Conservation (phyloP, 1,140 invertebrate species). For the Anadara kagoshimensis region DNA sequence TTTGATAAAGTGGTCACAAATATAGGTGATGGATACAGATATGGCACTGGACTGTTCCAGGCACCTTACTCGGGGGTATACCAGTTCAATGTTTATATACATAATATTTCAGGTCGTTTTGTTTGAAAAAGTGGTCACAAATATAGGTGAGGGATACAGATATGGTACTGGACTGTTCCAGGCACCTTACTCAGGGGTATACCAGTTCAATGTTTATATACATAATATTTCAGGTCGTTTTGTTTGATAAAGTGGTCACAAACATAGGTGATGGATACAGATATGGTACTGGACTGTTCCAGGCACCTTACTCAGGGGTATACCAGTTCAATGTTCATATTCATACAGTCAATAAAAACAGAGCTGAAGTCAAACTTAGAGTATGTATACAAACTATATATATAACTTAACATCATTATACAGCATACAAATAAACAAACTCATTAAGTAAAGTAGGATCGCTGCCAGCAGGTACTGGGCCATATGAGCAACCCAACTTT, state of each 20-base stretch:
- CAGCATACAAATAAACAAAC: neutral
- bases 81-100: conserved; percentile 16
- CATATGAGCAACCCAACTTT: neutral
- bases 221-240: conserved; percentile 20
- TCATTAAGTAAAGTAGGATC: neutral
- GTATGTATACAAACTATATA: conserved; percentile 9
- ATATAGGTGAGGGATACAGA: conserved; percentile 15
- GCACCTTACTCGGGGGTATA: conserved; percentile 22
- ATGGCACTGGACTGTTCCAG: conserved; percentile 25
- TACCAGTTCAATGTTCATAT: conserved; percentile 33
- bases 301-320: conserved; percentile 14
- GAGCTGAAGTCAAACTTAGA: conserved; percentile 26
- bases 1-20: conserved; percentile 28
- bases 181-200: conserved; percentile 17
- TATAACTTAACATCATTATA: neutral
- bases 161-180: conserved; percentile 23
- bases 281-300: conserved; percentile 22
- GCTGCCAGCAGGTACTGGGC: neutral
- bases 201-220: conserved; percentile 21
- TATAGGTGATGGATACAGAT: conserved; percentile 9
- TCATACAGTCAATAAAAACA: conserved; percentile 16
- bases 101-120: conserved; percentile 25
- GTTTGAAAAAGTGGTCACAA: conserved; percentile 27
- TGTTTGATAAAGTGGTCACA: conserved; percentile 26
- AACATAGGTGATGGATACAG: conserved; percentile 20